These are phyloP conservation scores for Exaiptasia diaphana DNA, from an alignment of 64 coral and sea anemone genomes.

Conservation along the genomic window DNA sequence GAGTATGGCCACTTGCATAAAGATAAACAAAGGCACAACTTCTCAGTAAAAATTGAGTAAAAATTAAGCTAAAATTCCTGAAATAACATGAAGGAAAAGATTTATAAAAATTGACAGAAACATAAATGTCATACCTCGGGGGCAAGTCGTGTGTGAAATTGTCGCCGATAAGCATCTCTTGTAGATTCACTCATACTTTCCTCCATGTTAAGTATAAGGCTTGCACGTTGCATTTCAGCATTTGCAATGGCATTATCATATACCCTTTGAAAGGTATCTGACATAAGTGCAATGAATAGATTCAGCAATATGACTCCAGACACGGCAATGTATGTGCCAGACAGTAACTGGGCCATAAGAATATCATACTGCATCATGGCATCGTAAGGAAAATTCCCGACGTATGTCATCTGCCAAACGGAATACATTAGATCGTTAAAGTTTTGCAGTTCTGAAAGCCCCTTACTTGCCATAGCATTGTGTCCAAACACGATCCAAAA, in stretches of 20 bases:
- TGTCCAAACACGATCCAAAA: slow-evolving; percentile 97
- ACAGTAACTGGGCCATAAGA: slow-evolving; percentile 90
- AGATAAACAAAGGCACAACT: too few relatives aligned
- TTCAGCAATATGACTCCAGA: slow-evolving; percentile 91
- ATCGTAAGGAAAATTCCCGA: slow-evolving; percentile 94
- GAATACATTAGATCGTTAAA: slow-evolving; percentile 99
- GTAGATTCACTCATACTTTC: slow-evolving; percentile 60
- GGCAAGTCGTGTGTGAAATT: slow-evolving; percentile 52
- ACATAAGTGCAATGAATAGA: slow-evolving; percentile 97
- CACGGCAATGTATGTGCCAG: slow-evolving; percentile 82
- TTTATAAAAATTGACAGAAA: too few relatives aligned
- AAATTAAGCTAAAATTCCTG: too few relatives aligned
- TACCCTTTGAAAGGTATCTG: slow-evolving; percentile 96
- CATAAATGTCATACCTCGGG: slow-evolving; percentile 90
- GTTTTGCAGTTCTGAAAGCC: slow-evolving; percentile 26
- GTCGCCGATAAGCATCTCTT: slow-evolving; percentile 42
- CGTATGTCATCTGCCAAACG: slow-evolving; percentile 90
- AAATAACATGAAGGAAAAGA: too few relatives aligned
- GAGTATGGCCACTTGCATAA: too few relatives aligned
- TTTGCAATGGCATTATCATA: slow-evolving; percentile 98
- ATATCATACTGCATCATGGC: slow-evolving; percentile 74
- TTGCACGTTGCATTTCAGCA: slow-evolving; percentile 86
- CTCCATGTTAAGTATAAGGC: slow-evolving; percentile 72
- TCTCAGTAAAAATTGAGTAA: too few relatives aligned
- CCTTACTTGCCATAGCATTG: slow-evolving; percentile 62